Conservation (phyloP, 2,113 vertebrate species). For the Pelusios castaneus region DNA sequence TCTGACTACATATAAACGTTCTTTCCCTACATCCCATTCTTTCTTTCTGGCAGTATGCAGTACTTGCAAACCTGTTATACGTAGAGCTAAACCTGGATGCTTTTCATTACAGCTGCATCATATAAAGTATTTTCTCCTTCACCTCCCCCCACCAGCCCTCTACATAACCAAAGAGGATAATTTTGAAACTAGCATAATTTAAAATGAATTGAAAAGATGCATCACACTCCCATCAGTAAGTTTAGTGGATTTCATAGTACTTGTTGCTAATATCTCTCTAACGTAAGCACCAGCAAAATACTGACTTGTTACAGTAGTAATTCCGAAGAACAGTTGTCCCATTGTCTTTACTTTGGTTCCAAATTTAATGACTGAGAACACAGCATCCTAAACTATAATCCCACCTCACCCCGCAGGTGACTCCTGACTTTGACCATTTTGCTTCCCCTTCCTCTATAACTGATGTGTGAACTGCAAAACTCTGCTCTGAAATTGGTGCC, state of each 20-base stretch:
- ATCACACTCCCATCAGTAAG: not conserved
- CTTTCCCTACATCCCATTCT: not conserved
- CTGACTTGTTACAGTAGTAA: not conserved
- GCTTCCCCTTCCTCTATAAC: not conserved
- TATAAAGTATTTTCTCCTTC: not conserved
- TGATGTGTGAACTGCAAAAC: not conserved
- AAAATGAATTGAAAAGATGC: not conserved
- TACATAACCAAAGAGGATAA: not conserved
- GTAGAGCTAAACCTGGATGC: not conserved
- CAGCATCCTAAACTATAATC: not conserved
- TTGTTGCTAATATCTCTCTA: not conserved
- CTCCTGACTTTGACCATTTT: not conserved
- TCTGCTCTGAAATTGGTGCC: not conserved
- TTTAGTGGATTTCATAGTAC: not conserved
- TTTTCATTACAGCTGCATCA: not conserved
- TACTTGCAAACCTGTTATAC: not conserved
- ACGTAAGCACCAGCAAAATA: not conserved
- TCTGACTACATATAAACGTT: not conserved
- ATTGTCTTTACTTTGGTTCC: not conserved
- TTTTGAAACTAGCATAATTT: not conserved
- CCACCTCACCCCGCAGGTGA: not conserved
- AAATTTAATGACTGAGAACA: not conserved
- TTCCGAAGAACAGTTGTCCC: rapidly evolving
- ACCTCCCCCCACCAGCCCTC: not conserved
- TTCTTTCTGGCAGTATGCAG: not conserved